Conservation (phyloP, 2,797 vertebrate species). For the Pseudochaenichthys georgianus region DNA sequence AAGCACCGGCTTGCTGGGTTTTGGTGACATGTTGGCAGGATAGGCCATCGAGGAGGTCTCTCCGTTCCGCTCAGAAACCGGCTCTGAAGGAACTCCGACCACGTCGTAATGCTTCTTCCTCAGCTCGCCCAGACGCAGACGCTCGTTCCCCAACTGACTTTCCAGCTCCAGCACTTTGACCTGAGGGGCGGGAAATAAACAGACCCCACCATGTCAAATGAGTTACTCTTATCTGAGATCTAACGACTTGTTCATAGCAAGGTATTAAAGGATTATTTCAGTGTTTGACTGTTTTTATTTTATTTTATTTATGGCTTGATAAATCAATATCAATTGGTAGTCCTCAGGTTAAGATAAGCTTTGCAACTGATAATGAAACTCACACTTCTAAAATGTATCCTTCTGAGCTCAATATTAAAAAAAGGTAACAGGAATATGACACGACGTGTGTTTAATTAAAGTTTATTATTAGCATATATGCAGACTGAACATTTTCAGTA, state of each 20-base stretch:
- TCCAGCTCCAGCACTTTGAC: slow-evolving; percentile 97
- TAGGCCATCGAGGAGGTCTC: slow-evolving; percentile 39
- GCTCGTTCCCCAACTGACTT: slow-evolving; percentile 89
- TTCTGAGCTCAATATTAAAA: neutral
- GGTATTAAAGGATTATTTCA: neutral
- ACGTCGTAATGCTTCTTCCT: slow-evolving; percentile 94
- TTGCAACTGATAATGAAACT: neutral
- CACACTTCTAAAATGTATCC: neutral
- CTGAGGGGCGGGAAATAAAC: slow-evolving; percentile 70
- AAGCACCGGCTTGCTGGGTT: slow-evolving; percentile 77
- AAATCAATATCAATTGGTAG: neutral
- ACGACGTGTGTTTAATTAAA: neutral
- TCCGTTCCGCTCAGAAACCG: slow-evolving; percentile 71
- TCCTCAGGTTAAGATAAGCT: neutral
- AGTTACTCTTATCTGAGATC: neutral
- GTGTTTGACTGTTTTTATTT: neutral
- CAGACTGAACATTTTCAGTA: neutral
- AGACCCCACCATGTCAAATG: neutral
- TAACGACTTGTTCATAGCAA: neutral
- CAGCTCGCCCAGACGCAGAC: slow-evolving; percentile 92
- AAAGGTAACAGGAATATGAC: neutral
- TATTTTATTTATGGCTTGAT: neutral
- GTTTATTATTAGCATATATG: neutral
- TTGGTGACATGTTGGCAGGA: slow-evolving; percentile 72
- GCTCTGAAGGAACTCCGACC: slow-evolving; percentile 81